These are phyloP conservation scores for Eupristina koningsbergeri DNA, from an alignment of 1,140 invertebrate genomes.

Conservation along the genomic window DNA sequence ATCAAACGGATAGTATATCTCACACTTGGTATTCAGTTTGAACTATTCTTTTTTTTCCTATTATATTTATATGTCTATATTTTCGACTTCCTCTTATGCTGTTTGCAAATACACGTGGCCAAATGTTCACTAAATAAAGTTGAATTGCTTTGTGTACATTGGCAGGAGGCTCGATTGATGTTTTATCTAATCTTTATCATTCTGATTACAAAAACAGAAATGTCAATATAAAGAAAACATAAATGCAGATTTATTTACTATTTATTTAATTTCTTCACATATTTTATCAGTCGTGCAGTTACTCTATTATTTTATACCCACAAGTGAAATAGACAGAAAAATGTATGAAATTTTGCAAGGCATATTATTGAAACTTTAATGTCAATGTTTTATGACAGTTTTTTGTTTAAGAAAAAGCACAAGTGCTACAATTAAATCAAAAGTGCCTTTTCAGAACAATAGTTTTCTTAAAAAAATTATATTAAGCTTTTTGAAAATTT, in stretches of 20 bases:
- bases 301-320: no score
- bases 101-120: neutral
- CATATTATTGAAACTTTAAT: neutral
- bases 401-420: no score
- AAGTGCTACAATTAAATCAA: no score
- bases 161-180: neutral
- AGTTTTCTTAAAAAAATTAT: no score
- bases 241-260: neutral
- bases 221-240: neutral
- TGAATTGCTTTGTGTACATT: neutral
- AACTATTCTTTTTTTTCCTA: no score
- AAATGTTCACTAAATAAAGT: neutral
- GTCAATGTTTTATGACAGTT: neutral
- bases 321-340: no score
- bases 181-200: neutral
- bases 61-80: neutral
- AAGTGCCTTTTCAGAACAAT: no score
- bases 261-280: neutral
- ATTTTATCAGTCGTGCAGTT: no score
- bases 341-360: neutral
- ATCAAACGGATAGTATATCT: no score
- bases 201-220: neutral
- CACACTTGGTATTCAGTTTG: no score
- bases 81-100: neutral
- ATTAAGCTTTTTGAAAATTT: no score